Base-by-base conservation (phyloP, 2,113 vertebrate species). In the Rhabdornis inornatus region DNA sequence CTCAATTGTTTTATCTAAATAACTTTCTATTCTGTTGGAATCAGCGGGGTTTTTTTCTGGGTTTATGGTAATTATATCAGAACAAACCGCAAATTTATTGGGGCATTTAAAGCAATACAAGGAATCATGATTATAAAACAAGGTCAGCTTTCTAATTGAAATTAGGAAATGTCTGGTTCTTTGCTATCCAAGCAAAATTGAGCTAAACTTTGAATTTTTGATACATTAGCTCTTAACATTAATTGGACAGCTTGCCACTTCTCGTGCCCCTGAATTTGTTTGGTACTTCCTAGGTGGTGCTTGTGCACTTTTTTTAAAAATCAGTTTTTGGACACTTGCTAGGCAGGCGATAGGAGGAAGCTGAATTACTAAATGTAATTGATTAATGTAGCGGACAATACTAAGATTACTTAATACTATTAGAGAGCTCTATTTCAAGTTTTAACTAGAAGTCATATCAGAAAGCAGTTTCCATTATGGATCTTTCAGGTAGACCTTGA, bases 121-220 rank as follows among this genome's bases (percentile, higher is more conserved):
- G 30, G 60, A 85, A 70, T 75, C 47, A 33, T 52, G 37, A 35
- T 40, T 63, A 31, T 90, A 86, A 91, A 56, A 25, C n/a, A 74
- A 75, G 83, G 74, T 93, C 90, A 85, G 45, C 60, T 89, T 95
- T 91, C 86, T 87, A 59, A 11, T 52, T 87, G 57, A 69, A 77
- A 66, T 65, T 78, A 40, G 37, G 18, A 59, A 83, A 89, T 44
- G 35, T 37, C 56, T 82, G 76, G 16, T 31, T 77, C 59, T 81
- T 49, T 93, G 76, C 53, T 61, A 66, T 65, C 33, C 76, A 68
- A 77, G 53, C 42, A 86, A 77, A 64, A 61, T 77, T 0, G 4
- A 82, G 76, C 33, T 82, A 52, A 92, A 61, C 18, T 66, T 55
- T 81, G 40, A 59, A 17, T 30, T 72, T 85, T 65, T 66, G 31